phyloP scores from a whole-genome alignment of 2,888 invertebrate species.

The Malthinus flaveolus region DNA sequence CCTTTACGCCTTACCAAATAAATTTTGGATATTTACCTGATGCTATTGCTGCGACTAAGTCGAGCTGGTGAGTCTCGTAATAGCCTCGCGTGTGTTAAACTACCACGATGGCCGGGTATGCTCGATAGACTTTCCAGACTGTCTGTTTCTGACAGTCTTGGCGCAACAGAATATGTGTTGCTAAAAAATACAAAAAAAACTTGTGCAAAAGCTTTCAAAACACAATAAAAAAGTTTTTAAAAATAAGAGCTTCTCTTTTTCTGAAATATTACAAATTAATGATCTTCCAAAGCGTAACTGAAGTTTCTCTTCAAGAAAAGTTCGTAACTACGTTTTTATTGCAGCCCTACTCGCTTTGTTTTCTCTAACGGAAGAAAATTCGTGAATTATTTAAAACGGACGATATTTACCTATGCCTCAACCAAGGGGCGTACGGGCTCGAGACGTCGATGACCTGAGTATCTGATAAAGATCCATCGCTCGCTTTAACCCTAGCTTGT shows the following conservation, averaged over 20 bases:
- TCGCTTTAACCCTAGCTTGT: conserved; percentile 54
- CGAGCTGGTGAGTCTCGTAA: conserved; percentile 72
- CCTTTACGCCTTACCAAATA: background rate
- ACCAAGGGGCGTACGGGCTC: conserved; percentile 84
- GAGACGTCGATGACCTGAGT: conserved; percentile 83
- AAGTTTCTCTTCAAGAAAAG: background rate
- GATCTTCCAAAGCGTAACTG: too few relatives aligned
- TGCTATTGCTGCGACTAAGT: conserved; percentile 88
- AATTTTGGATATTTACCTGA: conserved; percentile 65
- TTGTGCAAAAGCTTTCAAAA: too few relatives aligned
- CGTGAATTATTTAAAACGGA: too few relatives aligned
- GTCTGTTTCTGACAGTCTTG: conserved; percentile 86
- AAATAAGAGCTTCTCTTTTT: too few relatives aligned
- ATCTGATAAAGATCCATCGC: conserved; percentile 84
- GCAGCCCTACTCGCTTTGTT: too few relatives aligned
- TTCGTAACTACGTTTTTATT: too few relatives aligned
- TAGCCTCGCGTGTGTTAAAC: conserved; percentile 73
- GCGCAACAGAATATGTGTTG: conserved; percentile 74
- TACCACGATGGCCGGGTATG: conserved; percentile 61
- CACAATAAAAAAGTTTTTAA: too few relatives aligned
- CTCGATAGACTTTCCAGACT: conserved; percentile 79
- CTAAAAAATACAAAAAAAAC: conserved; percentile 51
- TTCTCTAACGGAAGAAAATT: too few relatives aligned
- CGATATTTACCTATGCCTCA: conserved; percentile 71
- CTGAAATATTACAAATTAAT: too few relatives aligned